Percentiles rank a stretch among this genome's conserved stretches.
phyloP scores from a whole-genome alignment of 2,797 vertebrate genomes.

The Synanceia verrucosa region DNA sequence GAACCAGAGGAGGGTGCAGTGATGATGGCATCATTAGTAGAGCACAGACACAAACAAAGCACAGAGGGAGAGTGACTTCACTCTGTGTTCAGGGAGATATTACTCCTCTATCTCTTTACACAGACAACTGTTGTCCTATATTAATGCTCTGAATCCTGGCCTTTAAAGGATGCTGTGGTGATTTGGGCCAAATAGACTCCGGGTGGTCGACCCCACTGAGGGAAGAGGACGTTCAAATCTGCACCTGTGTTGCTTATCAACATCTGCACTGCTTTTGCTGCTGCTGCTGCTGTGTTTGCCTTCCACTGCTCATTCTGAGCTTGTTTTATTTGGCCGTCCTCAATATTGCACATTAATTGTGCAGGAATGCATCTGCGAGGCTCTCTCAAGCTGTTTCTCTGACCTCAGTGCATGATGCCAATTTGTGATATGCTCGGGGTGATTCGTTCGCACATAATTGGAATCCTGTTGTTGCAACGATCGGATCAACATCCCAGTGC shows the following conservation, averaged over 20 bases:
- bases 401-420: constrained; percentile 28
- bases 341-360: constrained; percentile 43
- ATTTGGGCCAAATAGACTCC: constrained; percentile 27
- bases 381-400: constrained; percentile 20
- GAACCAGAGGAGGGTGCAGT: too few relatives aligned
- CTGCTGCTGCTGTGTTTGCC: constrained; percentile 49
- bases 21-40: too few relatives aligned
- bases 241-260: constrained; percentile 70
- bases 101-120: not conserved
- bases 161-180: not conserved
- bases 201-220: constrained; percentile 8
- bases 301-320: constrained; percentile 32
- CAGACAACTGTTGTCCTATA: accelerated
- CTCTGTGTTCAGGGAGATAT: not conserved
- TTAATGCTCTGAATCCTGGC: not conserved
- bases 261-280: constrained; percentile 45
- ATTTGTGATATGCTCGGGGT: constrained; percentile 12
- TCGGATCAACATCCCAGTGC: constrained; percentile 43
- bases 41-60: not conserved
- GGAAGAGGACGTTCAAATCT: constrained; percentile 29
- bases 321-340: constrained; percentile 71
- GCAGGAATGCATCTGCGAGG: constrained; percentile 43
- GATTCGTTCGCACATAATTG: constrained; percentile 29
- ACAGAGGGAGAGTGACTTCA: not conserved
- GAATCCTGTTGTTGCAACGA: constrained; percentile 60